A percentile compares a stretch with the other conserved stretches of the same genome.
Evolutionary conservation across 2,797 vertebrate species (phyloP).

Genomic region (Melanogrammus aeglefinus): DNA sequence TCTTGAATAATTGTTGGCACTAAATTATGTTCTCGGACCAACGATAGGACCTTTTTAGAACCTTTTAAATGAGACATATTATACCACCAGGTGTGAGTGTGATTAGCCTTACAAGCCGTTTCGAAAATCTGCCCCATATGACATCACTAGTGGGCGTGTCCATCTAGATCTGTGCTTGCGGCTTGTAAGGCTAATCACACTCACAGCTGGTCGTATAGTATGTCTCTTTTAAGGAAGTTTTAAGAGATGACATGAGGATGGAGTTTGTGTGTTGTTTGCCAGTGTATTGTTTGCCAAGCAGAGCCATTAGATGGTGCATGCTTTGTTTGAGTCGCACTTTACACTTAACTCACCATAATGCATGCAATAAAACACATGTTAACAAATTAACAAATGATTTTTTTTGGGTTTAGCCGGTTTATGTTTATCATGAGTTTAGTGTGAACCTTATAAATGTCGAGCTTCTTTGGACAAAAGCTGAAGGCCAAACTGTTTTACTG

Average conservation of each 20-base stretch:
- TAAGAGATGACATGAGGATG: neutral
- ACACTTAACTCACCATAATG: neutral
- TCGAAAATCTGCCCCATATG: too few species aligned
- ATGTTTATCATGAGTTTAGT: constrained; percentile 4
- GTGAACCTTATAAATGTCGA: neutral
- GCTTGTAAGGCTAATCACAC: too few species aligned
- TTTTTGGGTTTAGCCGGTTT: neutral
- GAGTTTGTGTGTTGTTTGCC: neutral
- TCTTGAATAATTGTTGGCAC: neutral
- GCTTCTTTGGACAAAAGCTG: constrained; percentile 11
- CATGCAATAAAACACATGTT: constrained; percentile 14
- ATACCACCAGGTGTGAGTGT: too few species aligned
- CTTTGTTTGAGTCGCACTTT: constrained; percentile 9
- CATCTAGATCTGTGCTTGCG: too few species aligned
- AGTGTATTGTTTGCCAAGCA: neutral
- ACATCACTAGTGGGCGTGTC: too few species aligned
- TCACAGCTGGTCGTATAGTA: too few species aligned
- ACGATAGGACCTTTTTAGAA: too few species aligned
- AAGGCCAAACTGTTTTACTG: constrained; percentile 5
- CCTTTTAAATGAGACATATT: too few species aligned
- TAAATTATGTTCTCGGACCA: too few species aligned
- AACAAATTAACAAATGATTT: constrained; percentile 10
- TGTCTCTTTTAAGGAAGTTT: neutral
- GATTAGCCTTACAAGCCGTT: too few species aligned
- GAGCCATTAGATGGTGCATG: constrained; percentile 16